Evolutionary conservation across 2,888 invertebrate species (phyloP), one percentile per base, ranked within the genome.

Genomic region (Cataglyphis cursor): DNA sequence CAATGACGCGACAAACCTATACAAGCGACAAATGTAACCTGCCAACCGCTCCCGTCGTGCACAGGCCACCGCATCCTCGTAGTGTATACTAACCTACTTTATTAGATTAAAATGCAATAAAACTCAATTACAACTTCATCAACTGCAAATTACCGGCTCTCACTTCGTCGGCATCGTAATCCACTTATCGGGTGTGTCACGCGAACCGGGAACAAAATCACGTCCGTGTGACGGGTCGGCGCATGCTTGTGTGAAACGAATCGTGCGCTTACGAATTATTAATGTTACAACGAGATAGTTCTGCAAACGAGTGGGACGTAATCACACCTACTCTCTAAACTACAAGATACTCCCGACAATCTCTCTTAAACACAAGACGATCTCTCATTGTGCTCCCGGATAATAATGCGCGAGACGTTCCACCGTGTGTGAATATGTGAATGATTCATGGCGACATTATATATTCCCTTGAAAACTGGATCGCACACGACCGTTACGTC

Each of bases 41-140:
- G 68, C 74, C 85, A 35, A 54, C 35, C 61, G 41, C 44, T 82
- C 51, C 81, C 70, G 78, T 75, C 70, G 80, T 81, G 72, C 81
- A 86, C 70, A 78, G 84, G 85, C 82, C 70, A 85, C 82, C 78
- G 64, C 83, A 59, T 80, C 51, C 51, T 51, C 62, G 54, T 82
- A 62, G 35, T 54, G 64, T 74, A 84, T 75, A 74, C 82, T n/a
- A n/a, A n/a, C 48, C 38, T 15, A 66, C 51, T 81, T 87, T 89
- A 92, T 92, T 90, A 87, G 91, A 91, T 92, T 91, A 91, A 92
- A 93, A 91, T 87, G 89, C 90, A 88, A 91, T 93, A 92, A 92
- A 93, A 93, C 91, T 91, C 90, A 90, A 93, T 93, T 93, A 92
- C 88, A 88, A 89, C 89, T 92, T 91, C 91, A 91, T 91, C 90